A percentile compares a stretch with the other conserved stretches of the same genome.
These are phyloP conservation scores for Solenodon paradoxus DNA, from an alignment of 2,113 vertebrate genomes.

Conservation along the genomic window DNA sequence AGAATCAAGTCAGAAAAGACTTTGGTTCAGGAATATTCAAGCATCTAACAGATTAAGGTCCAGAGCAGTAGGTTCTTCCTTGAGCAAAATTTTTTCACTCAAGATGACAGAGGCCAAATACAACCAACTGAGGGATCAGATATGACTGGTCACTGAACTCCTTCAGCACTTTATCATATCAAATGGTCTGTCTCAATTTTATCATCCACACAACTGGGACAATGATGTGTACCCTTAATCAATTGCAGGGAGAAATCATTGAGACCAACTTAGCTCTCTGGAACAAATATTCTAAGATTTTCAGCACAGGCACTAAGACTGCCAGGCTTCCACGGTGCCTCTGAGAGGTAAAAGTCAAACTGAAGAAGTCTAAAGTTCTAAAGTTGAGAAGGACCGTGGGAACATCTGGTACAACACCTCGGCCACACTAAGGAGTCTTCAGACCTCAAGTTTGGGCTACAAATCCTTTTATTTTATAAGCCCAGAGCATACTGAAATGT, in stretches of 20 bases:
- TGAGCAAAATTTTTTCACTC: not conserved
- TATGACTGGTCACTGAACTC: not conserved
- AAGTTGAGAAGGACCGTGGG: not conserved
- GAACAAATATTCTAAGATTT: not conserved
- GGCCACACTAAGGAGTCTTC: not conserved
- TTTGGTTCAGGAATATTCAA: not conserved
- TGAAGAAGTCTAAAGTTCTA: not conserved
- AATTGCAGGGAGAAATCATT: not conserved
- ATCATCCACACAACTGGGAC: not conserved
- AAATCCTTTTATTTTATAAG: not conserved
- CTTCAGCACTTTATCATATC: not conserved
- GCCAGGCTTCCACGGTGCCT: not conserved
- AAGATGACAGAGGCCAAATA: not conserved
- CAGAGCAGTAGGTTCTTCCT: not conserved
- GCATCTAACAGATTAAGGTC: not conserved
- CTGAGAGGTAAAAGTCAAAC: not conserved
- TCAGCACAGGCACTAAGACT: not conserved
- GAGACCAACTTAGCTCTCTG: not conserved
- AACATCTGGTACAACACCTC: not conserved
- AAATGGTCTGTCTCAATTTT: not conserved
- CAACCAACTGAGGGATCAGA: not conserved
- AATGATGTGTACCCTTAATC: accelerated
- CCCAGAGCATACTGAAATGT: not conserved
- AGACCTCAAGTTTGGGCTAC: not conserved
- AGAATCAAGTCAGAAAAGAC: not conserved